Base-by-base conservation (phyloP, 2,888 invertebrate species). In the Zeuzera pyrina region DNA sequence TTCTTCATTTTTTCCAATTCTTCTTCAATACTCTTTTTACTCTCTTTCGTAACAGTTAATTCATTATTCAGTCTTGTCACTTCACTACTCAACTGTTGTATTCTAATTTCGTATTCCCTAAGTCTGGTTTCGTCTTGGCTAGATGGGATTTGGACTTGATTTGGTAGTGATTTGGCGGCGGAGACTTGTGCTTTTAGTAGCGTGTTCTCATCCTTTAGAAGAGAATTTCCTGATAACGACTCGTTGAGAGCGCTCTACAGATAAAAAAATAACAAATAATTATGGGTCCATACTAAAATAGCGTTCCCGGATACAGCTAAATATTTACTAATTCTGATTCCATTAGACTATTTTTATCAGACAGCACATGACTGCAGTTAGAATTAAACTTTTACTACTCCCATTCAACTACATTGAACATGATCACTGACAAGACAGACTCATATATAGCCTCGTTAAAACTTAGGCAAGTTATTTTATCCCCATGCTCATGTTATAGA, bases 131-230 rank as follows among this genome's bases (percentile, higher is more conserved):
- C 43, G 8, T 48, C 40, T 45, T 43, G 38, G 45, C 15, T 30
- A 26, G 39, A n/a, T n/a, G 16, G 8, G 13, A 24, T 3, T n/a
- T 23, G 14, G 12, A 23, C 4, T 22, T 29, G 6, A 23, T n/a
- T 10, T 19, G 34, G 31, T 15, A 19, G 15, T 6, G 43, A 34
- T 5, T 49, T 54, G 1, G 67, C 59, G 2, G 87, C 85, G 0
- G 87, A 84, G 22, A 90, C 62, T 55, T 89, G 89, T 0, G 93
- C 94, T 60, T 92, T 92, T 0, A 96, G 76, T 7, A 96, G 73
- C 0, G 94, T 90, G 69, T 94, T 96, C 71, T 96, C 95, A 69
- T 96, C 96, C 46, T 87, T 88, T 2, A 96, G 78, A 49, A 92
- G 91, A 1, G 89, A 88, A 47, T 93, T 88, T 1, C 89, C 86